These are phyloP conservation scores for Philereme vetulata DNA, from an alignment of 2,888 invertebrate genomes.

Conservation along the genomic window DNA sequence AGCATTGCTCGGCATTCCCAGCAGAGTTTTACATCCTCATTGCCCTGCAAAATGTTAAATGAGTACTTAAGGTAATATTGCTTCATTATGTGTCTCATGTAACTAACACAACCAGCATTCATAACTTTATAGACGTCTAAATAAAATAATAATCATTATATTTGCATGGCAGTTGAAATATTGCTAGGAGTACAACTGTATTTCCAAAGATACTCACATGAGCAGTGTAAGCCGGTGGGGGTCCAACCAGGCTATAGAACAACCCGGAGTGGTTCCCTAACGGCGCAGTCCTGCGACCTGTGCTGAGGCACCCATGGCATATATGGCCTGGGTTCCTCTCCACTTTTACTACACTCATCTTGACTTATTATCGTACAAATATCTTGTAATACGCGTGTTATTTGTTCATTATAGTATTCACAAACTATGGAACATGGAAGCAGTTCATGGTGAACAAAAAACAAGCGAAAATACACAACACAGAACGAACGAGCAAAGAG, in stretches of 20 bases:
- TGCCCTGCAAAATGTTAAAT: slow-evolving; percentile 9
- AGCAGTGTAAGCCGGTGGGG: slow-evolving; percentile 24
- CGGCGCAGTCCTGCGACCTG: slow-evolving; percentile 21
- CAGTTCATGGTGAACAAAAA: no score
- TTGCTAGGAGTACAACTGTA: no score
- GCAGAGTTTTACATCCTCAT: slow-evolving; percentile 31
- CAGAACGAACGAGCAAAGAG: no score
- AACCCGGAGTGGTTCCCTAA: slow-evolving; percentile 25
- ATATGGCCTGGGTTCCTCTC: slow-evolving; percentile 23
- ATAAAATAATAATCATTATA: no score
- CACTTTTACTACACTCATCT: slow-evolving; percentile 28
- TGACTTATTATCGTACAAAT: not conserved
- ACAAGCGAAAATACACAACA: no score
- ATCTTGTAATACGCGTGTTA: no score
- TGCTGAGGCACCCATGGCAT: slow-evolving; percentile 33
- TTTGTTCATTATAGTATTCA: no score
- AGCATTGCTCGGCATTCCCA: slow-evolving; percentile 34
- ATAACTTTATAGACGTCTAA: not conserved
- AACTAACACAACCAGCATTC: not conserved
- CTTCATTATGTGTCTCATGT: not conserved
- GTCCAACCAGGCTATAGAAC: slow-evolving; percentile 22
- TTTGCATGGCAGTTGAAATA: no score
- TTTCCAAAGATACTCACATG: slow-evolving; percentile 22
- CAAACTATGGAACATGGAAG: no score
- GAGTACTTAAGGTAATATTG: not conserved